A percentile compares a stretch with the other conserved stretches of the same genome.
phyloP scores from a whole-genome alignment of 2,888 invertebrate genomes.

The Drosophila longiperda region DNA sequence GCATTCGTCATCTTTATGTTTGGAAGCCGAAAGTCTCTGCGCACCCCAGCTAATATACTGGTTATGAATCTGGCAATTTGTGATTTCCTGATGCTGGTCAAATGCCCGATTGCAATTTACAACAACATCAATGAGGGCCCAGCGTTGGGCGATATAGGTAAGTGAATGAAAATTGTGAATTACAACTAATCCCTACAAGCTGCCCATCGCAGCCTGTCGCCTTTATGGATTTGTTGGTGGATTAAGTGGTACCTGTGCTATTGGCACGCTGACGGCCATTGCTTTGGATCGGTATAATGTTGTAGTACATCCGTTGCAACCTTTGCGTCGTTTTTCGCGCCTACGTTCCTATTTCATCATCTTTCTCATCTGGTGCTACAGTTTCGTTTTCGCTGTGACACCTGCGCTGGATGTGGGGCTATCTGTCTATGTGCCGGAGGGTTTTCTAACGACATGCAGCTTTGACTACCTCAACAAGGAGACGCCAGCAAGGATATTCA shows the following conservation, averaged over 20 bases:
- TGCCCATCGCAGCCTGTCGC: conserved; percentile 87
- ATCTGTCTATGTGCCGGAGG: conserved; percentile 92
- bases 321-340: conserved; percentile 87
- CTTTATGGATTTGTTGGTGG: conserved; percentile 93
- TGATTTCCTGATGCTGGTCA: conserved; percentile 90
- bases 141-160: conserved; percentile 90
- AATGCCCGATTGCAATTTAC: conserved; percentile 90
- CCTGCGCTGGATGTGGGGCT: conserved; percentile 90
- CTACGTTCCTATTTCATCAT: conserved; percentile 87
- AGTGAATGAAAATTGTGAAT: conserved; percentile 42
- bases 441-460: conserved; percentile 93
- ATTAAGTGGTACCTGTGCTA: conserved; percentile 92
- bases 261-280: conserved; percentile 92
- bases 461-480: conserved; percentile 93
- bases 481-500: conserved; percentile 88
- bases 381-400: conserved; percentile 88
- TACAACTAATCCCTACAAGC: background rate
- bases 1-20: conserved; percentile 90
- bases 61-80: conserved; percentile 91
- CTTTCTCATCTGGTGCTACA: conserved; percentile 90
- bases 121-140: conserved; percentile 91
- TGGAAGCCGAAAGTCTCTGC: conserved; percentile 88
- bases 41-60: conserved; percentile 91
- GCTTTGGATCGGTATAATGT: conserved; percentile 93
- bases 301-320: conserved; percentile 91